Base-by-base conservation (phyloP, 2,113 vertebrate species). In the Nothocercus julius region DNA sequence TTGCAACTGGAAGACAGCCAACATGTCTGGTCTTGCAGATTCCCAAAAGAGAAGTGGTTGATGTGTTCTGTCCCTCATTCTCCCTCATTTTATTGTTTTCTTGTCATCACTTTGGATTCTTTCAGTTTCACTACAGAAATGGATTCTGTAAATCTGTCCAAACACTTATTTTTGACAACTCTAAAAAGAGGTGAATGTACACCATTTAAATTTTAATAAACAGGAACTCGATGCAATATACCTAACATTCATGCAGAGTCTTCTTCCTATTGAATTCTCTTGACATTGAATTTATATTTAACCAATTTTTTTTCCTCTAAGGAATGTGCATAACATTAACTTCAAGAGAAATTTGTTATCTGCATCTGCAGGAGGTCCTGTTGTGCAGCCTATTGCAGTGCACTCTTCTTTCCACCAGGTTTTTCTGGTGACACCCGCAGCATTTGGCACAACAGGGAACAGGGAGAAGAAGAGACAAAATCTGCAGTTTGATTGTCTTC, bases 41-140 rank as follows among this genome's bases (percentile, higher is more conserved):
- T 86, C 38, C 53, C 72, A 47, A 79, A 59, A 30, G 7, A 70
- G 85, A 76, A 81, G 8, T 30, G 20, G 66, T 75, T 63, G 36
- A 64, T 90, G 21, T 27, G 5, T 61, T 78, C 36, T 63, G 8
- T 44, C 36, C 59, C 18, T 87, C 47, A 56, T 74, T 85, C 25
- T 30, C 73, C 82, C 83, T 83, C 21, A 28, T 72, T 66, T 91
- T 80, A 59, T 32, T 5, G 30, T 91, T 83, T 85, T 74, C 40
- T 66, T 63, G 36, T 70, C 42, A 70, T 85, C 83, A 45, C 9
- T 94, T 95, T 88, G 81, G 21, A 75, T 88, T 94, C 56, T 72
- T 92, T 86, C 53, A 74, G 68, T 40, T 61, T 90, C 36, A 45
- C 12, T 61, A 18, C 22, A 69, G 47, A 85, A 27, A 28, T 56